Base-by-base conservation (phyloP, 2,888 invertebrate genomes). In the Thyatira batis region DNA sequence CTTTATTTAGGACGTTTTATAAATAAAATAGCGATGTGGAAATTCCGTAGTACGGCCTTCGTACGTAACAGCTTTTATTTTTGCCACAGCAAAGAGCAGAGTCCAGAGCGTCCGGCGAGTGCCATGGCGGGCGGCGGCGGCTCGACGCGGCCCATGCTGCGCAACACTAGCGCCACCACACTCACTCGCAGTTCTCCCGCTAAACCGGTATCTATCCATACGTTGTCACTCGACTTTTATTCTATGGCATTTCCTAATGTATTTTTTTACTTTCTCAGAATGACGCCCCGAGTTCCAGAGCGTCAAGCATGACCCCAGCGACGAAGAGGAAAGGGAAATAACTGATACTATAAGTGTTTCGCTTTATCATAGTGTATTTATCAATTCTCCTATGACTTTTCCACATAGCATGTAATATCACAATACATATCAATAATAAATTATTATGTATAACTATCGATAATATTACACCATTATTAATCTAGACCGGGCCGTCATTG, bases 141-240 rank as follows among this genome's bases (percentile, higher is more conserved):
- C 46, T 52, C 93, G 84, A 69, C 92, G 87, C 78, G 84, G n/a
- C 76, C 84, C n/a, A 78, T 94, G 17, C 92, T 94, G 39, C 85
- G 92, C 46, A 90, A 92, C 73, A 87, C 93, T n/a, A 95, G 95
- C 82, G 91, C 93, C 52, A 87, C 93, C 49, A 92, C 90, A 20
- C 65, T 92, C 30, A 73, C 83, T 11, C 76, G 82, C 11, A 68
- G 76, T 2, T 72, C 82, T 20, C 78, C 85, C 10, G 74, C 79
- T 33, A 84, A 84, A 66, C 76, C 82, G 73, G 86, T 87, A 74
- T 49, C 17, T 17, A 13, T 39, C 28, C 20, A 33, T 25, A 20
- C 56, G 50, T 39, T 21, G 0, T 45, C 10, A 20, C 25, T 25
- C 8, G 10, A 44, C 3, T 43, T 46, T 45, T 8, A 25, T 13